Conservation (phyloP, 2,797 vertebrate genomes). For the Decapterus maruadsi region DNA sequence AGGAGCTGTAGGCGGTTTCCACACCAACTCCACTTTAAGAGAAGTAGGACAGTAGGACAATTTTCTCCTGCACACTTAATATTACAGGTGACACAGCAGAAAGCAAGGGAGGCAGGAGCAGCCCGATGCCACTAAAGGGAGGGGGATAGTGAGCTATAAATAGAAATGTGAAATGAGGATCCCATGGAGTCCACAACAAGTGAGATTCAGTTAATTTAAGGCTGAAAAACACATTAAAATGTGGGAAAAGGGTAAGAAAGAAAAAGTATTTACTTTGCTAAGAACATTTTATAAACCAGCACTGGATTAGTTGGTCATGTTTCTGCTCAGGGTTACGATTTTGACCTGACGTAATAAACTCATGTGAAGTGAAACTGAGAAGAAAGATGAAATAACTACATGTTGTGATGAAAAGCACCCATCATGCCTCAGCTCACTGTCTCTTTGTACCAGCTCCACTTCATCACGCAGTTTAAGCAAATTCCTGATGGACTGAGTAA, state of each 20-base stretch:
- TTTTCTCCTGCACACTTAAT: neutral
- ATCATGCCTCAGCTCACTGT: neutral
- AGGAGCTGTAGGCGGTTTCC: neutral
- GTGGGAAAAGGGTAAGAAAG: no score
- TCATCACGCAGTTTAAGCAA: constrained; percentile 36
- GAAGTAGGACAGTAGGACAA: neutral
- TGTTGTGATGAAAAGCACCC: constrained; percentile 1
- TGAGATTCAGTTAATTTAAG: neutral
- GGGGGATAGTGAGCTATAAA: neutral
- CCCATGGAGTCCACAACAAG: no score
- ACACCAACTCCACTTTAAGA: neutral
- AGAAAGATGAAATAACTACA: neutral
- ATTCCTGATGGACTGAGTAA: constrained; percentile 74
- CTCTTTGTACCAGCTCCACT: constrained; percentile 8
- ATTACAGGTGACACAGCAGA: neutral
- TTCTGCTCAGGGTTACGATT: neutral
- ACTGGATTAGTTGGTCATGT: neutral
- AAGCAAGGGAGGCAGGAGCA: neutral
- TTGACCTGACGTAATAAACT: neutral
- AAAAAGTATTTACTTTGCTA: neutral
- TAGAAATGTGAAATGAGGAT: neutral
- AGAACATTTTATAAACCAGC: neutral
- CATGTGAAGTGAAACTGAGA: neutral
- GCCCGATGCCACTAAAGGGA: neutral
- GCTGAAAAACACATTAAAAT: neutral